Base-by-base conservation (phyloP, 2,113 vertebrate genomes). In the Labeo rohita region DNA sequence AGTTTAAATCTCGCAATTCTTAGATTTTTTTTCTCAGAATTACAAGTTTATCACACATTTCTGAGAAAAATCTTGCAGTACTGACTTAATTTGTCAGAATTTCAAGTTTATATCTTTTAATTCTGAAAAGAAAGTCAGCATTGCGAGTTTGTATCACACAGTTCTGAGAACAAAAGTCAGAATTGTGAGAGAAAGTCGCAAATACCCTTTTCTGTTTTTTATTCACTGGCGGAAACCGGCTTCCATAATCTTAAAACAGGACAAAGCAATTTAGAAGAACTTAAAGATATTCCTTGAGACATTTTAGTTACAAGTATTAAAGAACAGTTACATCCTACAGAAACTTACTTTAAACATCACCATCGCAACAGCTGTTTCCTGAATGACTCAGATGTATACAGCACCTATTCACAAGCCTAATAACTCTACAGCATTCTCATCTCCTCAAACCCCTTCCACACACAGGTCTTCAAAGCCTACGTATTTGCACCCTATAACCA, bases 401-500 rank as follows among this genome's bases (percentile, higher is more conserved):
- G n/a, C 49, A 76, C 23, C 36, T 39, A 43, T 56, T 56, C 6
- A 16, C 21, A 34, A 47, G 45, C 39, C 39, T 39, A 39, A 65
- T 76, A 76, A 50, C 45, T 76, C 39, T 13, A 7, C 23, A 52
- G n/a, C 3, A 4, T n/a, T 73, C 8, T 16, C 11, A 65, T 75
- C 21, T n/a, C 23, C 63, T 49, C 28, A 68, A 70, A 50, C 47
- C 11, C 13, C 54, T 16, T 45, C 12, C 59, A 59, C 77, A 80
- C 21, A 43, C 56, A 8, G 54, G 54, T 6, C 28, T 59, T 56
- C 23, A 78, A 61, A 73, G 77, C 54, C 39, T 12, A 70, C 2
- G 4, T 54, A 82, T 70, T 70, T 82, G 79, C 49, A 52, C 23
- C 16, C 61, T 11, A 52, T 12, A 82, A 82, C 47, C 63, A 70